phyloP scores from a whole-genome alignment of 2,113 vertebrate genomes.

The Apodemus sylvaticus region DNA sequence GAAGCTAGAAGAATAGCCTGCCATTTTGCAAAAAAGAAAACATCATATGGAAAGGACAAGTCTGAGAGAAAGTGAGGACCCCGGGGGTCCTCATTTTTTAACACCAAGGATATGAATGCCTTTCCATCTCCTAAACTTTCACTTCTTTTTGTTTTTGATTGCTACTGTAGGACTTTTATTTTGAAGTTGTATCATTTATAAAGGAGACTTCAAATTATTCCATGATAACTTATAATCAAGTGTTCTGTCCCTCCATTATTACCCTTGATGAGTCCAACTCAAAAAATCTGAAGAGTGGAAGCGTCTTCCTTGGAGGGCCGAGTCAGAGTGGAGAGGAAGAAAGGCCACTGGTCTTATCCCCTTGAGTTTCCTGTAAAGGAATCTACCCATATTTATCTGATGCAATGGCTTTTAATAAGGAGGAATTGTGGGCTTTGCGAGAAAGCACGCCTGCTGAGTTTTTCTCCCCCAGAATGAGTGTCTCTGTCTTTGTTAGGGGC shows the following conservation, averaged over 20 bases:
- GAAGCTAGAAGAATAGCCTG: background rate
- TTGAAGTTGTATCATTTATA: background rate
- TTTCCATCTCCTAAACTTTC: background rate
- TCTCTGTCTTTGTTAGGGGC: background rate
- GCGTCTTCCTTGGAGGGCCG: background rate
- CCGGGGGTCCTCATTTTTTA: background rate
- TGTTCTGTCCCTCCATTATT: background rate
- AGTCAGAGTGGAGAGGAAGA: background rate
- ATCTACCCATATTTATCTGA: background rate
- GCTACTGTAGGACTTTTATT: background rate
- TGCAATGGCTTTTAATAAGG: background rate
- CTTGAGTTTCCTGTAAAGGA: background rate
- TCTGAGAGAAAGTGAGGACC: background rate
- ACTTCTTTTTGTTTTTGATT: background rate
- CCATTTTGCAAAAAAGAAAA: background rate
- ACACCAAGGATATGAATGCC: background rate
- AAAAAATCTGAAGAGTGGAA: background rate
- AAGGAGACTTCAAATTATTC: background rate
- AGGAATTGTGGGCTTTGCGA: background rate
- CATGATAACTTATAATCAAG: background rate
- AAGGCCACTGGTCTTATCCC: fast-evolving
- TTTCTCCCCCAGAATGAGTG: background rate
- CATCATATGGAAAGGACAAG: background rate
- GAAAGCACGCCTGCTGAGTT: fast-evolving
- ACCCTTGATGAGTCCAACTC: background rate